Base-by-base conservation (phyloP, 2,797 vertebrate genomes). In the Bradypodion pumilum region DNA sequence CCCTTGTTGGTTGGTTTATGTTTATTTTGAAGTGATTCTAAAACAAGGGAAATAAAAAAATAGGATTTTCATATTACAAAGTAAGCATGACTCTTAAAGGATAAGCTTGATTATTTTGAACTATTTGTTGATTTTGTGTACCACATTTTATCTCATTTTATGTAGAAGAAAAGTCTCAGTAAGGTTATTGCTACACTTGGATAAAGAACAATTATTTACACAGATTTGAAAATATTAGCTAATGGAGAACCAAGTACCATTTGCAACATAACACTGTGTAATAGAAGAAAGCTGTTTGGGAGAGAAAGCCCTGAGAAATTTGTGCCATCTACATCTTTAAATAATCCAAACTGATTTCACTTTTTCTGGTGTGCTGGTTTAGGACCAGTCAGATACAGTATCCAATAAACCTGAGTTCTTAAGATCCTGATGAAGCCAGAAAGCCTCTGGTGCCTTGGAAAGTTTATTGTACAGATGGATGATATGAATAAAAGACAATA, bases 1-100 rank as follows among this genome's bases (percentile, higher is more conserved):
- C 8, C 81, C 1, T 72, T 8, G 23, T 85, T 90, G 89, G 77
- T 29, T 83, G 82, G 19, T 40, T 16, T 88, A 65, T 82, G 19
- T 35, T 90, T 65, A 23, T 49, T 89, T 89, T 80, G 77, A 79
- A 2, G 83, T 40, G 81, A 65, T 0, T 83, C 35, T 42, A 76
- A n/a, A 27, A 3, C 37, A 40, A 13, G 13, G 44, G 6, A 62
- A 29, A 40, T 19, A 42, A 56, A 90, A 88, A 78, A 89, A 77
- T 49, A 70, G 44, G 72, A 19, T n/a, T 44, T 23, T n/a, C 6
- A 62, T 75, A 13, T 74, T 74, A 56, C 56, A 72, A 42, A 68
- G 63, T 7, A 49, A 65, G 25, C 32, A 72, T 8, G n/a, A 25
- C n/a, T 19, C 16, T 27, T 16, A 16, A 29, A 72, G 21, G 37